Evolutionary conservation across 1,140 invertebrate species (phyloP).

Genomic region (Tetragnatha versicolor): DNA sequence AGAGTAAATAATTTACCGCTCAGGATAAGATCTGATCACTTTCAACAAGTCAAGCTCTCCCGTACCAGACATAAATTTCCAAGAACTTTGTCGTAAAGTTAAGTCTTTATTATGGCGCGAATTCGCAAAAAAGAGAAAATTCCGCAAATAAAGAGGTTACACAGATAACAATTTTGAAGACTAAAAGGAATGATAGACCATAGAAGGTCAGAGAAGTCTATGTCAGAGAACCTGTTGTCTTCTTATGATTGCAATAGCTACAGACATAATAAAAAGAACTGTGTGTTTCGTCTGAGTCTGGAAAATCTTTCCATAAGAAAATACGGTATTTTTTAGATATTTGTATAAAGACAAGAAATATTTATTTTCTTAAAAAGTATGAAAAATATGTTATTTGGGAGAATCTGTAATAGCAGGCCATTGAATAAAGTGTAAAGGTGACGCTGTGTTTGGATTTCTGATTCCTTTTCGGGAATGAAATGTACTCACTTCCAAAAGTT

Average conservation of each 20-base stretch:
- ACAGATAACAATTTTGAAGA: not conserved
- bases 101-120: conserved; percentile 50
- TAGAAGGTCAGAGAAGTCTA: not conserved
- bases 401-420: too few relatives aligned
- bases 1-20: conserved; percentile 23
- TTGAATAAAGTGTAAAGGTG: too few relatives aligned
- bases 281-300: too few relatives aligned
- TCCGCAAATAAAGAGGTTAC: conserved; percentile 29
- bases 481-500: too few relatives aligned
- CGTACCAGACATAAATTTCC: conserved; percentile 33
- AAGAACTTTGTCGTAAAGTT: conserved; percentile 50
- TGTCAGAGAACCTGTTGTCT: not conserved
- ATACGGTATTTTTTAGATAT: too few relatives aligned
- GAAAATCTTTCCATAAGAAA: too few relatives aligned
- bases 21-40: conserved; percentile 25
- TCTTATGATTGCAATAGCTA: not conserved
- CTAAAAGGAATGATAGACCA: conserved; percentile 13
- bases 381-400: too few relatives aligned
- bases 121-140: not conserved
- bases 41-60: conserved; percentile 15
- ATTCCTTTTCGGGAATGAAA: too few relatives aligned
- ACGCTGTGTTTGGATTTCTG: too few relatives aligned
- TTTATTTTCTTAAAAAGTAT: too few relatives aligned
- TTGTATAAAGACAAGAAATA: too few relatives aligned
- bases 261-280: not conserved